Evolutionary conservation across 92 coral and sea anemone genomes (phyloP).

Genomic region (Zoanthus gigantus): DNA sequence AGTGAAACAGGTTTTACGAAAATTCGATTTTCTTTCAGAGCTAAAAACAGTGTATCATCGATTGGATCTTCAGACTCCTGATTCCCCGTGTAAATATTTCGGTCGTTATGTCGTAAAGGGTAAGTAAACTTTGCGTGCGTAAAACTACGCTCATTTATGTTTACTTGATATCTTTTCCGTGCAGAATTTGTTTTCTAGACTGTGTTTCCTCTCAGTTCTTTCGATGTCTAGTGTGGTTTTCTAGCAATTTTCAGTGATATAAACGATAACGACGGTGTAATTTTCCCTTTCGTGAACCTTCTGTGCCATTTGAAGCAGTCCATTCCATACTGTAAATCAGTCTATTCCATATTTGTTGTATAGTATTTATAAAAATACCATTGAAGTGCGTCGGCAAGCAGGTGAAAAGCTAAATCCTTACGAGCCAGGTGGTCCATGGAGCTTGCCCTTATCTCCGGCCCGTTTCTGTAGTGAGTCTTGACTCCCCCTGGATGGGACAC

Average conservation of each 20-base stretch:
- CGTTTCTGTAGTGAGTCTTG: no score
- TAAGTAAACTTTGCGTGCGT: not conserved
- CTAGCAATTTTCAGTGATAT: not conserved
- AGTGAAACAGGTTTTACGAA: not conserved
- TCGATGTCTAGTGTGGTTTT: not conserved
- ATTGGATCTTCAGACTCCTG: slow-evolving; percentile 54
- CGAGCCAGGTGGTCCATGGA: no score
- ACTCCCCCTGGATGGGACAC: no score
- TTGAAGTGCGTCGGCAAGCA: no score
- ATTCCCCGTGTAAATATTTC: slow-evolving; percentile 57
- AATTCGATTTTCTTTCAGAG: slow-evolving; percentile 23
- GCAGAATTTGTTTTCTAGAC: not conserved
- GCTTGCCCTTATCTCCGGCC: no score
- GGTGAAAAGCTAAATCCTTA: not conserved
- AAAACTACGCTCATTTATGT: not conserved
- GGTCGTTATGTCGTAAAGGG: slow-evolving; percentile 65
- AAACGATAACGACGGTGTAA: not conserved
- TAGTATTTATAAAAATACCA: no score
- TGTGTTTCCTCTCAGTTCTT: not conserved
- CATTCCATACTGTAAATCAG: not conserved
- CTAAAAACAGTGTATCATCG: slow-evolving; percentile 65
- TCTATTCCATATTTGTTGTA: no score
- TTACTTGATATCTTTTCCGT: not conserved
- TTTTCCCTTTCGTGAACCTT: not conserved
- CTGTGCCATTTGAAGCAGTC: not conserved